Percentiles rank a stretch among this genome's conserved stretches.
Conservation (phyloP, 2,888 invertebrate species). For the Phortica magna region DNA sequence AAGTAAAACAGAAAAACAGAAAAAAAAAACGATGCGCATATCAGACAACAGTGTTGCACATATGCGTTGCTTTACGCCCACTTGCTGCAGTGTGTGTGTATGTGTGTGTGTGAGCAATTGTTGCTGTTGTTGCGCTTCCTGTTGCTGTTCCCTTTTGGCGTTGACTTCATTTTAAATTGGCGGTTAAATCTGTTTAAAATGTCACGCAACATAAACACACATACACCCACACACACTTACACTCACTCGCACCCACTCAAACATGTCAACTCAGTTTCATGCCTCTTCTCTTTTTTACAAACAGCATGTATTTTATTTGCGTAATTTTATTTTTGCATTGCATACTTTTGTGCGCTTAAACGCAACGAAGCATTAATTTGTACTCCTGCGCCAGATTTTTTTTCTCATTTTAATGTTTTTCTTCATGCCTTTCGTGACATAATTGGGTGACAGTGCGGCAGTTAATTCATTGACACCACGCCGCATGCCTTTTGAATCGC, state of each 20-base stretch:
- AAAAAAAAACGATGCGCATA: neutral
- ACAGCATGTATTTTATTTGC: constrained; percentile 54
- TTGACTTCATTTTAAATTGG: constrained; percentile 73
- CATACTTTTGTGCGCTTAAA: constrained; percentile 70
- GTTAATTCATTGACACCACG: constrained; percentile 54
- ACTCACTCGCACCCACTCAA: constrained; percentile 40
- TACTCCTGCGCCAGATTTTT: constrained; percentile 46
- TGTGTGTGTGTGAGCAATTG: constrained; percentile 31
- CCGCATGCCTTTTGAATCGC: neutral
- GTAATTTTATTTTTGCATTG: constrained; percentile 69
- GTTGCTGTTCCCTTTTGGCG: constrained; percentile 54
- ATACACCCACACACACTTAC: constrained; percentile 41
- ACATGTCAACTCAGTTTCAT: neutral
- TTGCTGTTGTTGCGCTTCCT: constrained; percentile 42
- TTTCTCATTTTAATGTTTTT: constrained; percentile 19
- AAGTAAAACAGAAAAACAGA: neutral
- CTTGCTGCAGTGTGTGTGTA: constrained; percentile 34
- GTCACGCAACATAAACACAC: constrained; percentile 64
- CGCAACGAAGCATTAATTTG: constrained; percentile 75
- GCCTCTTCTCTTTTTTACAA: neutral
- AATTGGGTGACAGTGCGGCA: constrained; percentile 72
- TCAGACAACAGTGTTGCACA: constrained; percentile 25
- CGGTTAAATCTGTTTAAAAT: constrained; percentile 73
- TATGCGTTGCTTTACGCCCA: constrained; percentile 37
- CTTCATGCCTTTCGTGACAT: constrained; percentile 61